A percentile compares a stretch with the other conserved stretches of the same genome.
These are phyloP conservation scores for Ranitomeya imitator DNA, from an alignment of 2,113 vertebrate species.

Conservation along the genomic window DNA sequence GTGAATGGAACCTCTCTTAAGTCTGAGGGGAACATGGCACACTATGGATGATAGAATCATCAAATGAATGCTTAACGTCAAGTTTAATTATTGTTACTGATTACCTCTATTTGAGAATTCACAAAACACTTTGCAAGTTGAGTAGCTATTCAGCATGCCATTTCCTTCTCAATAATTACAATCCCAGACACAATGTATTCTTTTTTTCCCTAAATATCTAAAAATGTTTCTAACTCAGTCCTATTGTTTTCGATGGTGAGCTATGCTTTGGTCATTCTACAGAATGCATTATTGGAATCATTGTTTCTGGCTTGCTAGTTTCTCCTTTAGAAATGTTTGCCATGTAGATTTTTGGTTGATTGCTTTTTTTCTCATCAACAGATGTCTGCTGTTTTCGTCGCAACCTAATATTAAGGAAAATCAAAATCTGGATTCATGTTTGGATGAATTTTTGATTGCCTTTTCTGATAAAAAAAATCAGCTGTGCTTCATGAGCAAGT, in stretches of 20 bases:
- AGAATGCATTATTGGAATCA: constrained; percentile 14
- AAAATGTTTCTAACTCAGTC: constrained; percentile 33
- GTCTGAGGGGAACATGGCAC: constrained; percentile 12
- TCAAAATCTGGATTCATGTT: constrained; percentile 49
- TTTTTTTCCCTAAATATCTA: constrained; percentile 16
- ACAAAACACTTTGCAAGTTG: constrained; percentile 48
- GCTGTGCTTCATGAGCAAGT: constrained; percentile 51
- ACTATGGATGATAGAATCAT: constrained; percentile 46
- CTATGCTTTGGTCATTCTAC: not conserved
- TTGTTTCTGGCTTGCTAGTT: constrained; percentile 1
- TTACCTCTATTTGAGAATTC: constrained; percentile 48
- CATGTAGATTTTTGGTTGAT: constrained; percentile 20
- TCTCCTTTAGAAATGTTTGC: not conserved
- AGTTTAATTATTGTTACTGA: constrained; percentile 57
- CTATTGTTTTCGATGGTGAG: constrained; percentile 26
- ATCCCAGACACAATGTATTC: constrained; percentile 33
- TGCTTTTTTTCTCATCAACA: constrained; percentile 43
- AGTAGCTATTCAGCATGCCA: constrained; percentile 48
- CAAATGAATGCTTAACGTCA: constrained; percentile 48
- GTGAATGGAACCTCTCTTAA: constrained; percentile 37
- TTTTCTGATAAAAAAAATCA: constrained; percentile 20
- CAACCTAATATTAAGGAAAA: constrained; percentile 38
- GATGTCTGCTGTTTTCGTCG: constrained; percentile 45
- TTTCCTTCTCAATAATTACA: constrained; percentile 43
- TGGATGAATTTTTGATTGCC: constrained; percentile 44